These are phyloP conservation scores for Thalassarche chlororhynchos DNA, from an alignment of 2,113 vertebrate species.

Conservation along the genomic window DNA sequence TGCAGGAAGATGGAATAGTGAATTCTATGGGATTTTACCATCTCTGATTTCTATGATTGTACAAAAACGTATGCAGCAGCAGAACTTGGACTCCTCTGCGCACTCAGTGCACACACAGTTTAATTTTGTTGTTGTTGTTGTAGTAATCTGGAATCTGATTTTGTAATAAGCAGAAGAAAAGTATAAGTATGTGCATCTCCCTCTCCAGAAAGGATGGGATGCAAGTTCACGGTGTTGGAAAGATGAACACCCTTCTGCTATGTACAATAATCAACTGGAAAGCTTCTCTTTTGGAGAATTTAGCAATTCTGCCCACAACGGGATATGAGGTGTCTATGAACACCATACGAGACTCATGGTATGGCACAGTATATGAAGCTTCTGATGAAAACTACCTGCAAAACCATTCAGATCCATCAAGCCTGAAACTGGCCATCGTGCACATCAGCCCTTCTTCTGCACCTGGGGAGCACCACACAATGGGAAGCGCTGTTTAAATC, in stretches of 20 bases:
- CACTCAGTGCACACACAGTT: background rate
- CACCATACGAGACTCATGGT: rapidly evolving
- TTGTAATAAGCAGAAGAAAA: background rate
- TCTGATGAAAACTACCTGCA: background rate
- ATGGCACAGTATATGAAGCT: background rate
- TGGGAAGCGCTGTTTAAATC: background rate
- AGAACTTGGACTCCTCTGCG: background rate
- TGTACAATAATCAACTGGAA: background rate
- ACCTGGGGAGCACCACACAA: background rate
- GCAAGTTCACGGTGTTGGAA: background rate
- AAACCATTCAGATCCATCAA: background rate
- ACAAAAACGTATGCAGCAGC: background rate
- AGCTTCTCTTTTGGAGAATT: background rate
- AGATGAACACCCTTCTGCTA: background rate
- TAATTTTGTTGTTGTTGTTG: background rate
- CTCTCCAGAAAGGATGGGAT: background rate
- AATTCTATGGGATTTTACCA: background rate
- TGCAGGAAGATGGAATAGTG: background rate
- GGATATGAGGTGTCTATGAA: background rate
- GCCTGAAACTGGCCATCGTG: background rate
- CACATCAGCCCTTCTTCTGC: background rate
- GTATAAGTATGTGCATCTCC: background rate
- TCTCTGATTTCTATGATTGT: background rate
- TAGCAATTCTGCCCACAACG: background rate
- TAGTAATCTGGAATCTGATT: background rate